Percentiles rank a stretch among this genome's conserved stretches.
These are phyloP conservation scores for Chrosomus eos DNA, from an alignment of 2,797 vertebrate genomes.

Conservation along the genomic window DNA sequence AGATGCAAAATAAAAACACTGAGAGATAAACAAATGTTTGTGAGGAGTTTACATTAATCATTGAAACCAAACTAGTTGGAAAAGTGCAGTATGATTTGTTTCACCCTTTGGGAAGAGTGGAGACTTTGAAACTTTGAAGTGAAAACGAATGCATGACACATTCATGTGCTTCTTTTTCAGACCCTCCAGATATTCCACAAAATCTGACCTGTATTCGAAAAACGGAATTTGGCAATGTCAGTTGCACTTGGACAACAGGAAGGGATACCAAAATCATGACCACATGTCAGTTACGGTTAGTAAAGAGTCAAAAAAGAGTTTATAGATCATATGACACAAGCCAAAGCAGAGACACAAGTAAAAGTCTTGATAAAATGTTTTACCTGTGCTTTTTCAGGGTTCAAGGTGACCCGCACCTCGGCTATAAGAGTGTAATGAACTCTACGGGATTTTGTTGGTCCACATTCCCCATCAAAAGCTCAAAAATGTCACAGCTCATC, in stretches of 20 bases:
- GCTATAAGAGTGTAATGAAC: conserved; percentile 13
- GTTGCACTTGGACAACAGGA: conserved; percentile 84
- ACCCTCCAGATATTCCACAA: conserved; percentile 79
- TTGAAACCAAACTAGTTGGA: no score
- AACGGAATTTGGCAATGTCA: conserved; percentile 67
- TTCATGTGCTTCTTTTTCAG: conserved; percentile 69
- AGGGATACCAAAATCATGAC: conserved; percentile 71
- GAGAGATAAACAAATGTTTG: conserved; percentile 7
- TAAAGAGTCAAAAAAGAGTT: conserved; percentile 34
- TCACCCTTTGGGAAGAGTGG: background rate
- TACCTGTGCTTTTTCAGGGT: conserved; percentile 52
- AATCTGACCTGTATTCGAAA: conserved; percentile 82
- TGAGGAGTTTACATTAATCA: background rate
- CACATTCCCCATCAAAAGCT: conserved; percentile 65
- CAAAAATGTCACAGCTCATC: conserved; percentile 70
- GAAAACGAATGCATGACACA: background rate
- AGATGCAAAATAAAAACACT: background rate
- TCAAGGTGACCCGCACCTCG: background rate
- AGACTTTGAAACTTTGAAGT: background rate
- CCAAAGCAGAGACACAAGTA: background rate
- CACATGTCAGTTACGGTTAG: conserved; percentile 76
- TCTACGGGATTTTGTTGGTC: conserved; percentile 12
- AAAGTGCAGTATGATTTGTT: background rate
- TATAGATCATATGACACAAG: background rate
- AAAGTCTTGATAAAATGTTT: background rate